Conservation (phyloP, 2,113 vertebrate species). For the Lasiurus cinereus region DNA sequence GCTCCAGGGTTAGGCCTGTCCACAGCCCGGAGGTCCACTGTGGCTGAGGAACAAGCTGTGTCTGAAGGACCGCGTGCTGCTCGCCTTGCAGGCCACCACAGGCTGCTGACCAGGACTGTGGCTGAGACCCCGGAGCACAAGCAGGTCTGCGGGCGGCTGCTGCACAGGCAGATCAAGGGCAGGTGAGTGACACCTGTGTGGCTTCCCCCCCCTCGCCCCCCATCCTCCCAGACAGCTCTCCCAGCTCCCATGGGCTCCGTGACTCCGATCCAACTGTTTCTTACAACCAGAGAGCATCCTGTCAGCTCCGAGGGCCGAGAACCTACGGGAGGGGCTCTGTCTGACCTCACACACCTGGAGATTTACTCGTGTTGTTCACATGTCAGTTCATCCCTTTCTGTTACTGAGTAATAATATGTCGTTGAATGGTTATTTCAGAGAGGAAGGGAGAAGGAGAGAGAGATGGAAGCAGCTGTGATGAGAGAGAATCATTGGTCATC, state of each 20-base stretch:
- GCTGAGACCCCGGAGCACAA: conserved; percentile 95
- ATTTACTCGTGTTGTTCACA: neutral
- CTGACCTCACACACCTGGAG: neutral
- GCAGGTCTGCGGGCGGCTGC: conserved; percentile 92
- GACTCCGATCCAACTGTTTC: neutral
- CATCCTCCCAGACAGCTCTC: neutral
- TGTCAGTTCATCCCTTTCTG: neutral
- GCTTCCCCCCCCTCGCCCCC: fast-evolving
- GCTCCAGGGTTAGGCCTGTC: neutral
- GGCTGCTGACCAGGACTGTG: conserved; percentile 93
- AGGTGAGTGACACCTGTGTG: conserved; percentile 87
- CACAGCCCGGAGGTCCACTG: neutral
- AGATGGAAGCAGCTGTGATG: too few relatives aligned
- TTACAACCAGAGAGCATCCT: neutral
- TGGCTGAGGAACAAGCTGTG: neutral
- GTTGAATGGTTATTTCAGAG: neutral
- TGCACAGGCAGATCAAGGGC: conserved; percentile 93
- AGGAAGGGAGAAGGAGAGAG: too few relatives aligned
- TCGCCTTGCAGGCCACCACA: conserved; percentile 87
- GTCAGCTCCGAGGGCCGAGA: neutral
- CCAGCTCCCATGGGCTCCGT: neutral
- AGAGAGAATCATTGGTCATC: too few relatives aligned
- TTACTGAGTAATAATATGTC: neutral
- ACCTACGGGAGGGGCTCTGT: neutral
- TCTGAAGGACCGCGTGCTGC: neutral